Evolutionary conservation across 2,888 invertebrate species (phyloP).

Genomic region (Ceratothoa steindachneri): DNA sequence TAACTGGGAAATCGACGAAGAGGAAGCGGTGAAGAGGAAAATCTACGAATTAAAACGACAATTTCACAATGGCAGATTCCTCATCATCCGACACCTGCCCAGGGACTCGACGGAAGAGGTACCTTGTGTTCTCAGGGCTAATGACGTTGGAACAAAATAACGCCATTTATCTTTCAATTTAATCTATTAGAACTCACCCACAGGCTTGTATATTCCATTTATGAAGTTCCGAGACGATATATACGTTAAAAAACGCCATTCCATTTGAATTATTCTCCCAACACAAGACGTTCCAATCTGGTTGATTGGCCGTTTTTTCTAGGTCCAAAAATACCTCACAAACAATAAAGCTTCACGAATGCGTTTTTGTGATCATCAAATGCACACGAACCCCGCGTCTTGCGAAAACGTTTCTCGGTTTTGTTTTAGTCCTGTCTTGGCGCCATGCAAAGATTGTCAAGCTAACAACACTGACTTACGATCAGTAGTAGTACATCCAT

Average conservation of each 20-base stretch:
- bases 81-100: constrained; percentile 55
- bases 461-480: too few relatives aligned
- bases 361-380: too few relatives aligned
- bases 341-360: too few relatives aligned
- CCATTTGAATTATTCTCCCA: too few relatives aligned
- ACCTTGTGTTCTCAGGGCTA: constrained; percentile 48
- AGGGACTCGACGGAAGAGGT: constrained; percentile 55
- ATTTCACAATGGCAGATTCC: constrained; percentile 54
- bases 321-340: too few relatives aligned
- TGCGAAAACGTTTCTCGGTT: too few relatives aligned
- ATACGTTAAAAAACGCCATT: background rate
- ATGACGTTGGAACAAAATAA: background rate
- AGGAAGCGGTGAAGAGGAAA: constrained; percentile 51
- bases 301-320: too few relatives aligned
- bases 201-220: background rate
- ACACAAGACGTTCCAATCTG: too few relatives aligned
- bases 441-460: too few relatives aligned
- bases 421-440: too few relatives aligned
- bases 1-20: constrained; percentile 44
- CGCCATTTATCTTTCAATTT: background rate
- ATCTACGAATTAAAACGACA: constrained; percentile 52
- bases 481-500: too few relatives aligned
- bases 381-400: too few relatives aligned
- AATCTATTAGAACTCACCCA: background rate
- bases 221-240: background rate